Base-by-base conservation (phyloP, 2,797 vertebrate genomes). In the Poecilia wingei region DNA sequence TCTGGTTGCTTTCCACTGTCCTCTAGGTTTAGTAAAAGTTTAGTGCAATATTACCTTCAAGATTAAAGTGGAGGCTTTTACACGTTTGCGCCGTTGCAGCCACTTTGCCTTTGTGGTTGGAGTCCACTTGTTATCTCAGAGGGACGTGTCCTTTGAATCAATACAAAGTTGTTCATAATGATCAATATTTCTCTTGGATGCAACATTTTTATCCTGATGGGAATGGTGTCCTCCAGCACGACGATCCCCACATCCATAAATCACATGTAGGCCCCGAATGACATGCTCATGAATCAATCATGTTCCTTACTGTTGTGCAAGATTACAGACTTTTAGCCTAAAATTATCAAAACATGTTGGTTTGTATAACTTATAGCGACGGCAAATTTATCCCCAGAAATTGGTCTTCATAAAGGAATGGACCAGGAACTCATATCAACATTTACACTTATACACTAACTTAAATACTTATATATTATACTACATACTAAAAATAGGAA, bases 141-240 rank as follows among this genome's bases (percentile, higher is more conserved):
- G 41, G 41, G 68, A 70, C 0, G 68, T 28, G 68, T 70, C 41
- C 43, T 43, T 70, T 13, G 41, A 70, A 45, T 70, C 68, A 28
- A 70, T 70, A 45, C 25, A 43, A 45, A 70, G 22, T 45, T 45
- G 68, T 70, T 70, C 4, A n/a, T 14, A 45, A 8, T 45, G 68
- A 43, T 70, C 41, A 45, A 70, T 70, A 45, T 70, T n/a, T 53
- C 45, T 70, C 41, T 45, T 14, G 66, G 66, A 43, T 69, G 66
- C 20, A 69, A 14, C 66, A 45, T 45, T 69, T 69, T n/a, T n/a
- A 43, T 69, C 66, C 22, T 6, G 41, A 69, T 69, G 66, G 22
- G 41, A 45, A 69, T 43, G 22, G 66, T 31, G 41, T 28, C 25
- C 41, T 70, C 25, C 68, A 25, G 36, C 36, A 68, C 22, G 36